Evolutionary conservation across 2,888 invertebrate species (phyloP).

Genomic region (Neocrepidodera transversa): DNA sequence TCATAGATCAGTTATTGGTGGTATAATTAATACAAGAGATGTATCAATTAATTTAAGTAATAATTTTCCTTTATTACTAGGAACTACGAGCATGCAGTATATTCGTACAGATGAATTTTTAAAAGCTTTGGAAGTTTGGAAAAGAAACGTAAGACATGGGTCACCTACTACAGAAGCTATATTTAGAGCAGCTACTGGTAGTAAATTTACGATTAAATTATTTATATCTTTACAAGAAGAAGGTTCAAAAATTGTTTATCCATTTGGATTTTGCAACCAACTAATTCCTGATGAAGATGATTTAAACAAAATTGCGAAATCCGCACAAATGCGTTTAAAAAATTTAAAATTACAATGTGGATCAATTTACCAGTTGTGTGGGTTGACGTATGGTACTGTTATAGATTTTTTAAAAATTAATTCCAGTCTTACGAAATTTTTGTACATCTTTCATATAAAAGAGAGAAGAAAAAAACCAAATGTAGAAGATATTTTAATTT

Average conservation of each 20-base stretch:
- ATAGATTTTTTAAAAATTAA: constrained; percentile 39
- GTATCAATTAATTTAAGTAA: constrained; percentile 32
- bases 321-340: constrained; percentile 31
- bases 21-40: background rate
- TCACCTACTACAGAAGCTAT: constrained; percentile 37
- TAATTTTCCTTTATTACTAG: constrained; percentile 42
- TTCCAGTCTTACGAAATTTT: constrained; percentile 35
- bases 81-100: constrained; percentile 29
- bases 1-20: constrained; percentile 29
- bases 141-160: constrained; percentile 33
- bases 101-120: constrained; percentile 36
- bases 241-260: constrained; percentile 40
- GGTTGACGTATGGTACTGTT: constrained; percentile 40
- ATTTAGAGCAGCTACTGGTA: constrained; percentile 25
- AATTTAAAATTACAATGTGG: constrained; percentile 34
- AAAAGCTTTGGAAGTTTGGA: constrained; percentile 40
- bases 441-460: constrained; percentile 40
- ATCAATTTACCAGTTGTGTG: constrained; percentile 34
- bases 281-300: constrained; percentile 29
- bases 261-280: constrained; percentile 36
- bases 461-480: constrained; percentile 28
- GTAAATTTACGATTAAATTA: constrained; percentile 36
- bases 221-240: constrained; percentile 42
- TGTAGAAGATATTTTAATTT: constrained; percentile 29
- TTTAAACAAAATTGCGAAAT: constrained; percentile 37